Evolutionary conservation across 2,797 vertebrate species (phyloP), one percentile per base, ranked within the genome.

Genomic region (Phoeniculus purpureus): DNA sequence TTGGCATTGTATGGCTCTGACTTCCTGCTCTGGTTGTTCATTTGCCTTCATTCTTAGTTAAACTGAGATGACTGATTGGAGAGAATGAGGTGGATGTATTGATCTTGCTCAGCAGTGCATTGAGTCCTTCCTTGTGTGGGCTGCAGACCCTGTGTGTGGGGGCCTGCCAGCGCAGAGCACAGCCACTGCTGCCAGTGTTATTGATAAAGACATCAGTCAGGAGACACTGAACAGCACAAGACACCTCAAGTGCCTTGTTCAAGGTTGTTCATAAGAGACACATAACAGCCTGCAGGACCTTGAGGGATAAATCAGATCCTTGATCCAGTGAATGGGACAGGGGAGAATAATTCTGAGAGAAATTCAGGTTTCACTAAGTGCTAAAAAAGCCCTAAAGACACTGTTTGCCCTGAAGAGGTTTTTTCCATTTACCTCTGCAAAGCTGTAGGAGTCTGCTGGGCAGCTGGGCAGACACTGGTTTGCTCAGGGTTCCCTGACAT

Each of bases 181-280:
- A 31, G 48, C 15, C 26, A 2, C 60, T 62, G 22, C 50, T 15
- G 0, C 0, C 2, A 12, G 32, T 14, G 1, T 19, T 43, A 25
- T 2, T 31, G 65, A 4, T 50, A 50, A 15, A 13, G 6, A 21
- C 9, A 21, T 56, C 7, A 37, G 45, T 40, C 45, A 67, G 73
- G 51, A 59, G 6, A 2, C 10, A 11, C 15, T 26, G 37, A 20
- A 43, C 68, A 18, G 19, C 48, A 9, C 25, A 70, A 68, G 51
- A 7, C 10, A 19, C 26, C 37, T 26, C 37, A 2, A 20, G 31
- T 12, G 4, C 31, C 16, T 15, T 10, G 56, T 27, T 59, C 3
- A 45, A 64, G 29, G 15, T 12, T 51, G 12, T 19, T 3, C 5
- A 23, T 51, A 52, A 21, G 0, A 52, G 77, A 29, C 14, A 31